phyloP scores from a whole-genome alignment of 2,888 invertebrate genomes.

The Xestia xanthographa region DNA sequence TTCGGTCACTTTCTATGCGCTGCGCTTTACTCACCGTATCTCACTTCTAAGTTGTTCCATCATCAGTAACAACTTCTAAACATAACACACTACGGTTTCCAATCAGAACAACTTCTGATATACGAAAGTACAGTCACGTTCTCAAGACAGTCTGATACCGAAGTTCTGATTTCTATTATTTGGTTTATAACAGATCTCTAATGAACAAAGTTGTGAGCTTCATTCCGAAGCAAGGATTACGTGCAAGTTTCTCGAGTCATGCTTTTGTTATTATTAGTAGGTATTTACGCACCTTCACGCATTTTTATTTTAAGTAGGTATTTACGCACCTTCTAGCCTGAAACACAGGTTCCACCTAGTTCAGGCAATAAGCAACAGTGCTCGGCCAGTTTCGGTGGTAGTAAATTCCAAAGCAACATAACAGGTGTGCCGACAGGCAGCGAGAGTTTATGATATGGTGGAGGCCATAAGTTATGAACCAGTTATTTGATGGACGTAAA shows the following conservation, averaged over 20 bases:
- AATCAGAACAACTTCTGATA: slow-evolving; percentile 11
- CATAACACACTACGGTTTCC: not conserved
- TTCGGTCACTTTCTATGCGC: not conserved
- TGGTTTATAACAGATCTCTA: slow-evolving; percentile 43
- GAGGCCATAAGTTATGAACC: not conserved
- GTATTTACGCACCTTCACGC: too few relatives aligned
- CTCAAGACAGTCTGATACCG: slow-evolving; percentile 25
- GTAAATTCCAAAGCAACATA: too few relatives aligned
- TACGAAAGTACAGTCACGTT: slow-evolving; percentile 48
- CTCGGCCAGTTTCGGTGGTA: too few relatives aligned
- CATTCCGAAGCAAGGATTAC: slow-evolving; percentile 41
- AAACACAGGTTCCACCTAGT: too few relatives aligned
- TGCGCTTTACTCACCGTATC: not conserved
- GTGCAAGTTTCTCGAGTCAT: slow-evolving; percentile 21
- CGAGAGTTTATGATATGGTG: too few relatives aligned
- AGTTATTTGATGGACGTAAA: not conserved
- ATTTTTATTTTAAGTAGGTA: too few relatives aligned
- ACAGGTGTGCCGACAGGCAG: too few relatives aligned
- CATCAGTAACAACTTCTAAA: not conserved
- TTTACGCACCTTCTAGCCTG: too few relatives aligned
- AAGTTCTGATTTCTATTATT: slow-evolving; percentile 55
- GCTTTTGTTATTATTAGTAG: slow-evolving; percentile 33
- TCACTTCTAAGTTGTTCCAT: not conserved
- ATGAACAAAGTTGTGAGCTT: slow-evolving; percentile 57
- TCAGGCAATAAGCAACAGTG: too few relatives aligned